Conservation (phyloP, 2,797 vertebrate species). For the Eospalax fontanierii region DNA sequence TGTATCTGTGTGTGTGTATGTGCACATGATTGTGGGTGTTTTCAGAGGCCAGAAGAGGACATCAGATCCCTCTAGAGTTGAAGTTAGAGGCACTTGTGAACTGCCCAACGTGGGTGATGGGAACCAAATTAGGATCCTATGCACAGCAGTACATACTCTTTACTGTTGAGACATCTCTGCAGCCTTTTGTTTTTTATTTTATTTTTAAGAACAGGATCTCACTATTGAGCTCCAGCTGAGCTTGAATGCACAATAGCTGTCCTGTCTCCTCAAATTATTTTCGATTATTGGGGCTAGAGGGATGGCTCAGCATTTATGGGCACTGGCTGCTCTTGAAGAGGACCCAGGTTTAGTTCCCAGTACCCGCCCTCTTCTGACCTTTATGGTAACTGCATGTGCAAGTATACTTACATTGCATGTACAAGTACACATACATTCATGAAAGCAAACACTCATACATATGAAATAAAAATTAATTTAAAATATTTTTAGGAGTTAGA, state of each 20-base stretch:
- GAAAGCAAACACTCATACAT: no score
- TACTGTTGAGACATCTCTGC: neutral
- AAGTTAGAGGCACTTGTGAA: neutral
- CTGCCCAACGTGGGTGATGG: neutral
- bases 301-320: no score
- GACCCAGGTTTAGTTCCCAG: no score
- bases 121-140: neutral
- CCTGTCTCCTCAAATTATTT: neutral
- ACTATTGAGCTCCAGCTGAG: neutral
- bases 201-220: neutral
- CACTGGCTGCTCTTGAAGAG: no score
- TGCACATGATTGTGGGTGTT: neutral
- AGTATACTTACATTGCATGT: no score
- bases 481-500: no score
- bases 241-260: neutral
- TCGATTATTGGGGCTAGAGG: no score
- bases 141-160: neutral
- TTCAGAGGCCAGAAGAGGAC: neutral
- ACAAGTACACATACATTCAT: no score
- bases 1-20: no score
- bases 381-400: no score
- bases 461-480: no score
- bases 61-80: neutral
- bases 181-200: neutral
- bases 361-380: no score